Evolutionary conservation across 2,888 invertebrate genomes (phyloP), one percentile per base, ranked within the genome.

Genomic region (Polylopha cassiicola): DNA sequence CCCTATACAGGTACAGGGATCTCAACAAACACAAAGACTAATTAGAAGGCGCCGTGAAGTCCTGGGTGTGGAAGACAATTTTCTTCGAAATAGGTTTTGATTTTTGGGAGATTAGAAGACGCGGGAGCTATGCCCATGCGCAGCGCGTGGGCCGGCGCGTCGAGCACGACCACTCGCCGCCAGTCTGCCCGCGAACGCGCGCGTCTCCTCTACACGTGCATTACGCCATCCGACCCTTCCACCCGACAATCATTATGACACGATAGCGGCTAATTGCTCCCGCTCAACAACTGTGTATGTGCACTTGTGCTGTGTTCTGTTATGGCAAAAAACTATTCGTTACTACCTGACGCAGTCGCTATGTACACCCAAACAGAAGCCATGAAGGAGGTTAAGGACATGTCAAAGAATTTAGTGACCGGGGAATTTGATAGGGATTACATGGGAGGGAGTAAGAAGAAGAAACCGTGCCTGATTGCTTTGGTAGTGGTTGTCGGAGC

Each of bases 401-500:
- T 75, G 61, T 78, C 82, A 8, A 78, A 77, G 64, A 84, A 79
- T 45, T 64, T 85, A 58, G 79, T 85, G 74, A 74, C 74, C 47
- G 77, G 77, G 48, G 84, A 85, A 46, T 82, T 76, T 47, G 80
- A 81, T 58, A 68, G 71, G 55, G 79, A 79, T 52, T 81, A 73
- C 51, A 62, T 61, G 26, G 61, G 59, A 45, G 63, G 55, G 31
- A 60, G 67, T 57, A 59, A 56, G 58, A 65, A 70, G 53, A 73
- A 70, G 53, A 54, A 55, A 5, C 61, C 62, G 7, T 68, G 72
- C 58, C 36, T 67, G 41, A 52, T 73, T 16, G 59, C 57, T 16
- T 54, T 57, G 47, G 67, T 47, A 17, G 65, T 59, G 4, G 55
- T 66, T 3, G 50, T 74, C 4, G 65, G 57, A 0, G 68, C 62